A percentile compares a stretch with the other conserved stretches of the same genome.
These are phyloP conservation scores for Siniperca undulata DNA, from an alignment of 2,797 vertebrate genomes.

Conservation along the genomic window DNA sequence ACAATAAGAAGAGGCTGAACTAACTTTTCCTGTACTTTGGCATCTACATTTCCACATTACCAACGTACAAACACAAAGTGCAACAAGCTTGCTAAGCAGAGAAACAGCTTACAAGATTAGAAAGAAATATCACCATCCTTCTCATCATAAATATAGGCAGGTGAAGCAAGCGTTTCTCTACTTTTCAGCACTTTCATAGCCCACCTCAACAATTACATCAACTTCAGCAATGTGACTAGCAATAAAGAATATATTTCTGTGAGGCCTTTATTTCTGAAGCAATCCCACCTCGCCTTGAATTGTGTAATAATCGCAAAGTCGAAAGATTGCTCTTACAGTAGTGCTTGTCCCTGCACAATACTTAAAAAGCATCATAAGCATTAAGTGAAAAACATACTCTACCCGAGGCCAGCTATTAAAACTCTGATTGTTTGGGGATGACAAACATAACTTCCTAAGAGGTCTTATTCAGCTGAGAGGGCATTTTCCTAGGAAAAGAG, in stretches of 20 bases:
- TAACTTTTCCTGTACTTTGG: background rate
- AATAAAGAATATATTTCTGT: constrained; percentile 46
- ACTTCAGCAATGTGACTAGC: constrained; percentile 20
- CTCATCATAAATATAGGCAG: constrained; percentile 14
- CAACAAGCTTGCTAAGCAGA: constrained; percentile 2
- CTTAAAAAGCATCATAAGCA: constrained; percentile 21
- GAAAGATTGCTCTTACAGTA: constrained; percentile 25
- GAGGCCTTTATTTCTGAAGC: constrained; percentile 22
- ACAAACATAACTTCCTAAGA: constrained; percentile 23
- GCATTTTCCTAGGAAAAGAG: constrained; percentile 19
- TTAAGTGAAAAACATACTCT: constrained; percentile 19
- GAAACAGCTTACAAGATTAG: background rate
- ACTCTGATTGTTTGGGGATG: constrained; percentile 20
- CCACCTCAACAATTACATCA: constrained; percentile 40
- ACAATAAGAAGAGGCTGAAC: background rate
- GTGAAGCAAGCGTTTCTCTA: constrained; percentile 8
- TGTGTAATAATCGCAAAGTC: constrained; percentile 33
- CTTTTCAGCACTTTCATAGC: constrained; percentile 16
- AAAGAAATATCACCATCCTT: background rate
- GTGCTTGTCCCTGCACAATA: constrained; percentile 17
- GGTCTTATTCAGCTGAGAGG: constrained; percentile 24
- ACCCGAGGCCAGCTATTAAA: constrained; percentile 44
- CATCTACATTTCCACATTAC: background rate
- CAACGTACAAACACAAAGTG: background rate
- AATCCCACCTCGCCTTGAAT: constrained; percentile 21